A percentile compares a stretch with the other conserved stretches of the same genome.
Conservation (phyloP, 2,113 vertebrate genomes). For the Glareola pratincola region DNA sequence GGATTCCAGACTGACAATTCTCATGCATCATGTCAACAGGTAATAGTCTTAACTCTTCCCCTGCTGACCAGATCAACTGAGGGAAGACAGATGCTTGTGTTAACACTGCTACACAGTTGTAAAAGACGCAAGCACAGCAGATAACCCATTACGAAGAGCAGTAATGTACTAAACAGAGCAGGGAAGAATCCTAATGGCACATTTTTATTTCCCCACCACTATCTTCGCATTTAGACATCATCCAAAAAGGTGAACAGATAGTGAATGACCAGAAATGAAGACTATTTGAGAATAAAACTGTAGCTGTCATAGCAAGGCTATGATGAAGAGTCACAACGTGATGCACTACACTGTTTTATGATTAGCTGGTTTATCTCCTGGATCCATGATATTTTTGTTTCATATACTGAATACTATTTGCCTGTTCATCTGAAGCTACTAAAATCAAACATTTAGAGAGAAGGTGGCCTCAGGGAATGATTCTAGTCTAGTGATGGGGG, state of each 20-base stretch:
- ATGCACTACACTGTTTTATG: not conserved
- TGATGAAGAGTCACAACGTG: rapidly evolving
- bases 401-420: not conserved
- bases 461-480: not conserved
- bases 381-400: not conserved
- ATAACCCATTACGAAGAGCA: not conserved
- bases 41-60: not conserved
- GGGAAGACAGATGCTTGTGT: not conserved
- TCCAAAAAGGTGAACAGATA: not conserved
- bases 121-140: not conserved
- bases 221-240: not conserved
- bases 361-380: not conserved
- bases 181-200: not conserved
- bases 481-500: rapidly evolving
- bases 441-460: not conserved
- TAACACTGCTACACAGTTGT: not conserved
- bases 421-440: not conserved
- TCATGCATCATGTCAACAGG: not conserved
- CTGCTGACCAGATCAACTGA: not conserved
- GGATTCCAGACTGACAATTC: not conserved
- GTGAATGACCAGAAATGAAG: not conserved
- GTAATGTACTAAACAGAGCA: not conserved
- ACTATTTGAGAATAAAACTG: not conserved
- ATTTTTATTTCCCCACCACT: not conserved
- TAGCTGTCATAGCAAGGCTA: not conserved